Conservation (phyloP, 1,140 invertebrate species). For the Philotrypesis tridentata region DNA sequence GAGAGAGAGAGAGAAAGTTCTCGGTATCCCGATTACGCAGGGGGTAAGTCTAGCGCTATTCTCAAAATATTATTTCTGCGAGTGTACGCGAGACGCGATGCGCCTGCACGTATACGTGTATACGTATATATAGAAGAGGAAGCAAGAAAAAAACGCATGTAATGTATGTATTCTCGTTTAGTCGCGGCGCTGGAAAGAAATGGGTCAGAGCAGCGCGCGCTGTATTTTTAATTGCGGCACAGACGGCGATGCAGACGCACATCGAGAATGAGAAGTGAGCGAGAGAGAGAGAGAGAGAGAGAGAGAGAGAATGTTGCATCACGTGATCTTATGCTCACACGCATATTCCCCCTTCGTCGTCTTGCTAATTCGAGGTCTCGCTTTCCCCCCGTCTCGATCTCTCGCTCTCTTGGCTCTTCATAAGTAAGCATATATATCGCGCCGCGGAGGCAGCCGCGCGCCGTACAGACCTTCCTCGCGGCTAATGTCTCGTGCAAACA, state of each 20-base stretch:
- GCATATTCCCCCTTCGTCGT: constrained; percentile 24
- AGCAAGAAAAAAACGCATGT: too few relatives aligned
- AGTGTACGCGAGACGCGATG: background rate
- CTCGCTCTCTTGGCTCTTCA: background rate
- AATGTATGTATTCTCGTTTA: background rate
- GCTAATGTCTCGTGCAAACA: constrained; percentile 42
- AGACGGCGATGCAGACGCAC: constrained; percentile 52
- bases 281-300: constrained; percentile 11
- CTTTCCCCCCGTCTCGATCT: background rate
- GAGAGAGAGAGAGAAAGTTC: too few relatives aligned
- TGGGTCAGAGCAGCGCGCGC: constrained; percentile 52
- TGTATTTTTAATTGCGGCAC: constrained; percentile 58
- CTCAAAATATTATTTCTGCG: constrained; percentile 40
- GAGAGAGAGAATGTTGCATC: constrained; percentile 49
- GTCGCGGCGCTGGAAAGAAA: constrained; percentile 40
- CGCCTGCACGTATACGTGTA: background rate
- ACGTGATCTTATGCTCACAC: constrained; percentile 41
- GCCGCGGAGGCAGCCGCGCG: too few relatives aligned
- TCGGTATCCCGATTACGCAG: constrained; percentile 30
- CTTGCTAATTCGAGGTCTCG: constrained; percentile 41
- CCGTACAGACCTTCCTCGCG: constrained; percentile 14
- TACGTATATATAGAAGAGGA: too few relatives aligned
- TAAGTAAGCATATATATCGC: too few relatives aligned
- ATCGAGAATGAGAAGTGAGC: constrained; percentile 35
- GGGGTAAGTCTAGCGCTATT: constrained; percentile 13